phyloP scores from a whole-genome alignment of 1,140 invertebrate species.

The Drosophila sucinea region DNA sequence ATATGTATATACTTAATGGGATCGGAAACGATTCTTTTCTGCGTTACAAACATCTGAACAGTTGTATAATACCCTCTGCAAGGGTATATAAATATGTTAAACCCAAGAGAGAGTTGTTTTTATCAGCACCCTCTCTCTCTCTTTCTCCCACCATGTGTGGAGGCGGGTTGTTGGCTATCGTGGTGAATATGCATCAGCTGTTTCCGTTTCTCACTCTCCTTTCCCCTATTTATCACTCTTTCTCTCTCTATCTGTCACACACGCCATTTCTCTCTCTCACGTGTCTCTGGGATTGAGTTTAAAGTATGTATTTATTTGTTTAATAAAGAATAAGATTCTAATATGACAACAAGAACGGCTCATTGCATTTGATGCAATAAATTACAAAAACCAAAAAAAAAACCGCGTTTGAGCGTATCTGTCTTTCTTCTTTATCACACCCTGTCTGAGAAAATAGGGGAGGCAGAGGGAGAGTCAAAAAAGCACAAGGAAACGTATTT shows the following conservation, averaged over 20 bases:
- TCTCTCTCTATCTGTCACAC: not conserved
- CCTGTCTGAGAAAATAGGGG: not conserved
- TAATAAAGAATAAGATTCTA: not conserved
- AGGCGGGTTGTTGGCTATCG: not conserved
- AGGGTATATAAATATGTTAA: too few species aligned
- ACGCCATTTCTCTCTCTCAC: not conserved
- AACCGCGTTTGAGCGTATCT: not conserved
- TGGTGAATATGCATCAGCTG: slow-evolving; percentile 18
- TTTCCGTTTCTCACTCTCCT: slow-evolving; percentile 5
- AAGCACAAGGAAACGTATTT: not conserved
- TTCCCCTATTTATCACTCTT: not conserved
- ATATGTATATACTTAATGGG: too few species aligned
- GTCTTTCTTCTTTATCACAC: not conserved
- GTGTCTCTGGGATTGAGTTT: not conserved
- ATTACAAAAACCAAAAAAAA: not conserved
- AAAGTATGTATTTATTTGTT: not conserved
- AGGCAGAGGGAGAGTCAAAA: not conserved
- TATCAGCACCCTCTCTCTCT: not conserved
- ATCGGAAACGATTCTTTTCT: too few species aligned
- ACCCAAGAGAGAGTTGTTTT: not conserved
- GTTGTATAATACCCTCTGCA: too few species aligned
- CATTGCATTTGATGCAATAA: not conserved
- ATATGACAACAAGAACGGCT: not conserved
- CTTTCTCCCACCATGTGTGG: not conserved
- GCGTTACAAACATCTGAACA: too few species aligned